Conservation (phyloP, 2,888 invertebrate species). For the Hydroisotoma schaefferi region DNA sequence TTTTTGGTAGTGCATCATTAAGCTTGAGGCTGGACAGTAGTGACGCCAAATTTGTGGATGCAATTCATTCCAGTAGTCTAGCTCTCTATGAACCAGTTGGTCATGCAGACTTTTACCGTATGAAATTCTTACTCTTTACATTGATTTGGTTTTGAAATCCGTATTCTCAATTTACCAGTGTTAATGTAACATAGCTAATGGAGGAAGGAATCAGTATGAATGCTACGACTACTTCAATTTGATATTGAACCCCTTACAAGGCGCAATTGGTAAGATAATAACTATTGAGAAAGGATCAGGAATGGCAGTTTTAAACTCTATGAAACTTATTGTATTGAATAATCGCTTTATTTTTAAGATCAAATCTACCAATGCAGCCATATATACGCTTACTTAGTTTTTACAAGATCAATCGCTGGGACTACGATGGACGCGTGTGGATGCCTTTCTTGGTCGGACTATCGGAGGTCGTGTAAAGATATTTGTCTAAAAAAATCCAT, state of each 20-base stretch:
- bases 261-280: slow-evolving; percentile 23
- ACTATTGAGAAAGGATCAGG: too few species aligned
- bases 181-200: slow-evolving; percentile 5
- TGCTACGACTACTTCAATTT: slow-evolving; percentile 21
- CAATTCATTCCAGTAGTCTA: slow-evolving; percentile 51
- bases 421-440: slow-evolving; percentile 20
- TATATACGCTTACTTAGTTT: slow-evolving; percentile 12
- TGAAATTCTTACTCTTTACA: slow-evolving; percentile 16
- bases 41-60: slow-evolving; percentile 51
- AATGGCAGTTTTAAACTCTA: too few species aligned
- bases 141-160: not conserved
- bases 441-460: slow-evolving; percentile 28
- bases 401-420: slow-evolving; percentile 23
- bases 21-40: slow-evolving; percentile 49
- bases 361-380: slow-evolving; percentile 28
- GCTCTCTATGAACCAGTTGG: slow-evolving; percentile 50
- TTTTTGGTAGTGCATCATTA: slow-evolving; percentile 47
- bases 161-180: not conserved
- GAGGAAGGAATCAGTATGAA: slow-evolving; percentile 31
- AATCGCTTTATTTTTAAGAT: too few species aligned
- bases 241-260: slow-evolving; percentile 18
- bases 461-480: slow-evolving; percentile 10
- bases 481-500: slow-evolving; percentile 16
- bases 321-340: too few species aligned
- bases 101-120: slow-evolving; percentile 51